Percentiles rank a stretch among this genome's conserved stretches.
Evolutionary conservation across 2,113 vertebrate species (phyloP).

Genomic region (Microcebus murinus): DNA sequence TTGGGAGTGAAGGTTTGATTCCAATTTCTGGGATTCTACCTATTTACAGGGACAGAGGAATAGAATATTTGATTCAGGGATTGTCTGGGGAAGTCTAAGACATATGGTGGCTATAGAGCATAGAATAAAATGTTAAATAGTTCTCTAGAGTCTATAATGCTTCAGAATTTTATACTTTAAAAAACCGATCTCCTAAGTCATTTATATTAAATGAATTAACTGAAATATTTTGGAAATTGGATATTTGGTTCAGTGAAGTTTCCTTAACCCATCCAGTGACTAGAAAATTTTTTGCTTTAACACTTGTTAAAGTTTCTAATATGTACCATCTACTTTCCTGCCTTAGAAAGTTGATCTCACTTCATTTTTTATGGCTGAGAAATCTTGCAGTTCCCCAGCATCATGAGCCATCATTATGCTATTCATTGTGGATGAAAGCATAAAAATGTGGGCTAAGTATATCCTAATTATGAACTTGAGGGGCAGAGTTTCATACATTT

Average conservation of each 20-base stretch:
- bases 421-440: not conserved
- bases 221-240: constrained; percentile 13
- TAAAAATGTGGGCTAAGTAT: constrained; percentile 1
- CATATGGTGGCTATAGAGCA: not conserved
- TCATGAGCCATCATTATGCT: not conserved
- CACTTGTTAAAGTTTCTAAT: constrained; percentile 37
- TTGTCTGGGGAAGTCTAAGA: not conserved
- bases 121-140: constrained; percentile 13
- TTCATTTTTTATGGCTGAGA: constrained; percentile 35
- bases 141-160: not conserved
- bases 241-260: constrained; percentile 19
- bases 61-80: not conserved
- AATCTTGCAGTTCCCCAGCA: not conserved
- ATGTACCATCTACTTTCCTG: not conserved
- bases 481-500: constrained; percentile 2
- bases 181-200: constrained; percentile 1
- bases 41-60: constrained; percentile 21
- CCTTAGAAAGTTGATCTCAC: not conserved
- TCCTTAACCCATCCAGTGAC: not conserved
- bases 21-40: constrained; percentile 2
- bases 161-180: constrained; percentile 33
- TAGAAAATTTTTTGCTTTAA: constrained; percentile 13
- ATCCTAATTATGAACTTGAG: constrained; percentile 1
- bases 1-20: constrained; percentile 7
- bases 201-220: constrained; percentile 9